A percentile compares a stretch with the other conserved stretches of the same genome.
These are phyloP conservation scores for Clarias laeviceps DNA, from an alignment of 2,797 vertebrate genomes.

Conservation along the genomic window DNA sequence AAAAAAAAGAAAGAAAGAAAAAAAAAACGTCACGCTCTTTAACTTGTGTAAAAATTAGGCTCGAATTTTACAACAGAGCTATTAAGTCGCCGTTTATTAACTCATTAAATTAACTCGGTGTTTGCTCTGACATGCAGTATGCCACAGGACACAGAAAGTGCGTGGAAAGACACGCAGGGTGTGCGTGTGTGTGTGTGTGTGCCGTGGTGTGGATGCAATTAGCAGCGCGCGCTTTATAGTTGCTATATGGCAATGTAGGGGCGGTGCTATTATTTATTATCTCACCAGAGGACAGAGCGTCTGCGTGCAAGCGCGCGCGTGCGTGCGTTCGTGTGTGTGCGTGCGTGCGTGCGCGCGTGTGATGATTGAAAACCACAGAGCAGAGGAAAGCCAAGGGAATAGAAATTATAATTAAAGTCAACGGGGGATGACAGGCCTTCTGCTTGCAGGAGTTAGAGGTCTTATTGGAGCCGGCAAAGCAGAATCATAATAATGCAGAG, in stretches of 20 bases:
- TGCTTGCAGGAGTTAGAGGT: constrained; percentile 59
- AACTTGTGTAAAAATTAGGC: constrained; percentile 9
- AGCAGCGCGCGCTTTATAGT: constrained; percentile 27
- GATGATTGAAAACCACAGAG: constrained; percentile 58
- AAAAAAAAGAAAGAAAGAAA: background rate
- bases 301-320: constrained; percentile 25
- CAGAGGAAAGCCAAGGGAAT: constrained; percentile 52
- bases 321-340: constrained; percentile 8
- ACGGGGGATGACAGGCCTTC: constrained; percentile 57
- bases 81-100: constrained; percentile 22
- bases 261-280: constrained; percentile 42
- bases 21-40: background rate
- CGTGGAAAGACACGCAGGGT: constrained; percentile 10
- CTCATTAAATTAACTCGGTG: constrained; percentile 4
- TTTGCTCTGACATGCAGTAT: background rate
- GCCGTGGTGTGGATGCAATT: constrained; percentile 24
- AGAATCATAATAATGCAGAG: constrained; percentile 60
- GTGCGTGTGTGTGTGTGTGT: background rate
- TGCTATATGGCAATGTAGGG: constrained; percentile 26
- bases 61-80: constrained; percentile 23
- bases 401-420: constrained; percentile 62
- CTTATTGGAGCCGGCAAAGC: constrained; percentile 57
- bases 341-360: constrained; percentile 45
- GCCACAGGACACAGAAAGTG: constrained; percentile 14
- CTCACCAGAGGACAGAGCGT: constrained; percentile 38